A percentile compares a stretch with the other conserved stretches of the same genome.
Evolutionary conservation across 2,888 invertebrate genomes (phyloP).

Genomic region (Labia minor): DNA sequence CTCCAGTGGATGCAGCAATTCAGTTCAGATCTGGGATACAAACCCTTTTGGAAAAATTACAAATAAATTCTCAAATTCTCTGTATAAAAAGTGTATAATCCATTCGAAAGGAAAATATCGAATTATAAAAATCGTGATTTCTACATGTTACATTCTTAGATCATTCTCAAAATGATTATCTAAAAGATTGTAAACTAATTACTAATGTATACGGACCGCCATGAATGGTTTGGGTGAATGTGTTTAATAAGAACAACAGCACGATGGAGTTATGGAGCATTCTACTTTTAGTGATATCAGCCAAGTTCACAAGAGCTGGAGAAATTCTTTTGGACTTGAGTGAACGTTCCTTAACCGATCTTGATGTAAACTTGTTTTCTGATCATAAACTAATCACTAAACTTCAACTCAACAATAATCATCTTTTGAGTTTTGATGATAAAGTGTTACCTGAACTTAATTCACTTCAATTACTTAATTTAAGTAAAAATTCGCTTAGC

Average conservation of each 20-base stretch:
- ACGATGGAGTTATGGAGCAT: background rate
- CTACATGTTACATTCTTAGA: too few species aligned
- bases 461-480: constrained; percentile 56
- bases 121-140: too few species aligned
- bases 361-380: background rate
- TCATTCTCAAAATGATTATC: too few species aligned
- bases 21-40: background rate
- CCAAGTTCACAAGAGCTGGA: background rate
- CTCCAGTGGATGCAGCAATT: background rate
- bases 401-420: background rate
- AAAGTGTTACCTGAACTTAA: constrained; percentile 46
- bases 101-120: too few species aligned
- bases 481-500: constrained; percentile 54
- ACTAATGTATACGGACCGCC: background rate
- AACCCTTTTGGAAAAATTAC: background rate
- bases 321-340: background rate
- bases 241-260: background rate
- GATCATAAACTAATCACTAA: background rate
- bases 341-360: background rate
- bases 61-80: too few species aligned
- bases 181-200: too few species aligned
- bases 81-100: too few species aligned
- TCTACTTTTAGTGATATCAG: background rate
- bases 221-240: constrained; percentile 8
- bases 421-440: constrained; percentile 33